Base-by-base conservation (phyloP, 2,797 vertebrate species). In the Crocodylus rhombifer region DNA sequence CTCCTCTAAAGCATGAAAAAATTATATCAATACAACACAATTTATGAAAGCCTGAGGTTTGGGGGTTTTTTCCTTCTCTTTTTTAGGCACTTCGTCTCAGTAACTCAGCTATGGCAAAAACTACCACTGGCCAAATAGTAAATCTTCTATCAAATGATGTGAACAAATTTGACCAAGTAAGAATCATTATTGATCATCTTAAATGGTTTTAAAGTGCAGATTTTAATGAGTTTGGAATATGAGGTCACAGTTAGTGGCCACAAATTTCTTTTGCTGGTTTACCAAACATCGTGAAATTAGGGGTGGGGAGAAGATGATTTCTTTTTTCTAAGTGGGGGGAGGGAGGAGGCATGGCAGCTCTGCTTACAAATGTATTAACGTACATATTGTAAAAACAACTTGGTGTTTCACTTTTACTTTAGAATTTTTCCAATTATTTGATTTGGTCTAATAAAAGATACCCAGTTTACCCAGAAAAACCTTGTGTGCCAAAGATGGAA, bases 81-180 rank as follows among this genome's bases (percentile, higher is more conserved):
- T 95, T 98, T 69, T 71, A 99, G 99, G 98, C 99, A 2, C 98
- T 99, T 92, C 97, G 98, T 94, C 98, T 99, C 89, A 99, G 98
- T 97, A 99, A 98, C 7, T 20, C 86, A 13, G 99, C 99, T 55
- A 98, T 99, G 98, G 98, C 98, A 61, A 98, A 99, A 97, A 99
- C 99, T 4, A 99, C 99, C 89, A 99, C 99, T 0, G 99, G 99
- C 87, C 99, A 99, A 95, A 99, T 99, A 61, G 99, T 99, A 86
- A 99, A 99, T 94, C 98, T 99, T 63, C 98, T 99, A 15, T 99
- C 99, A 86, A 99, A 99, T 2, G 99, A 99, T 7, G 99, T 99
- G 95, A 99, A 99, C 97, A 99, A 98, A 96, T 99, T 99, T 93
- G 99, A 99, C 96, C 98, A 99, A 91, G 99, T 99, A 97, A 65